phyloP scores from a whole-genome alignment of 92 coral and sea anemone genomes.

The Palythoa grandis region DNA sequence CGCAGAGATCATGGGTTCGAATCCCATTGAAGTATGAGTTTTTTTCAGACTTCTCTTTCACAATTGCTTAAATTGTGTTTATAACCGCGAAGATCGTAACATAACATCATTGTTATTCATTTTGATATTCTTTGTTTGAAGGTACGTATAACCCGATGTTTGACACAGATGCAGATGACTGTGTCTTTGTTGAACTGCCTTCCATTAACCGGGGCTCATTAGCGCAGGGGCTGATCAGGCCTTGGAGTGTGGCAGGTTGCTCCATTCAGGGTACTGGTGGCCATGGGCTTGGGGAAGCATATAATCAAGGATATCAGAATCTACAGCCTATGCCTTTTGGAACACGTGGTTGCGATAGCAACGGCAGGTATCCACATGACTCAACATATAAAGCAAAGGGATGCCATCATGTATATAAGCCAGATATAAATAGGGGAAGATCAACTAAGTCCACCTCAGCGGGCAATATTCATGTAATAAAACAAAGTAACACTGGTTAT shows the following conservation, averaged over 20 bases:
- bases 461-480: slow-evolving; percentile 8
- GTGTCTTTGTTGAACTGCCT: slow-evolving; percentile 34
- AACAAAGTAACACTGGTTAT: slow-evolving; percentile 9
- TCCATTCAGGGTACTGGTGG: background rate
- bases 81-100: too few species aligned
- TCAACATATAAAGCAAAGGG: background rate
- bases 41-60: too few species aligned
- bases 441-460: slow-evolving; percentile 11
- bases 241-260: slow-evolving; percentile 39
- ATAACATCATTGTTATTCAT: too few species aligned
- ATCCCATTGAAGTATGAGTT: too few species aligned
- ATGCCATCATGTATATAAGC: background rate
- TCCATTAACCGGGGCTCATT: background rate
- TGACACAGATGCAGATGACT: slow-evolving; percentile 17
- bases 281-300: slow-evolving; percentile 1
- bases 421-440: background rate
- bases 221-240: slow-evolving; percentile 7
- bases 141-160: slow-evolving; percentile 2
- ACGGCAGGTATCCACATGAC: background rate
- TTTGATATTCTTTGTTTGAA: background rate
- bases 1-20: too few species aligned
- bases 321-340: slow-evolving; percentile 7
- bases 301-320: slow-evolving; percentile 23
- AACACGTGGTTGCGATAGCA: slow-evolving; percentile 24
- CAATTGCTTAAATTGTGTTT: too few species aligned